Evolutionary conservation across 2,113 vertebrate genomes (phyloP).

Genomic region (Phyllostomus discolor): DNA sequence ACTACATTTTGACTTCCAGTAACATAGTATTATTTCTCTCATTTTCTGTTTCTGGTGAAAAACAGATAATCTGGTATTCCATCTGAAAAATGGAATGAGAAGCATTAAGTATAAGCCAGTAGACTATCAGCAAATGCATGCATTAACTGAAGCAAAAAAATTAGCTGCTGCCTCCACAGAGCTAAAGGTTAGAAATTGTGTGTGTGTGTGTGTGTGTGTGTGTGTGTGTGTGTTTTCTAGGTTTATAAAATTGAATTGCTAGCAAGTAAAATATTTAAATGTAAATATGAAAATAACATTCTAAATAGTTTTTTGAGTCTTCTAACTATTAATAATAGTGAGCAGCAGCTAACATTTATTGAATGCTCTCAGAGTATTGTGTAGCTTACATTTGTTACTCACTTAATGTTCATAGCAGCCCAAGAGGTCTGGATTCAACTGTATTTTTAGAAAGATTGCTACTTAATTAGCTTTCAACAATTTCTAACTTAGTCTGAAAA

Average conservation of each 20-base stretch:
- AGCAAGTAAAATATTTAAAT: constrained; percentile 25
- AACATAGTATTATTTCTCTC: constrained; percentile 37
- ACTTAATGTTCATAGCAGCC: background rate
- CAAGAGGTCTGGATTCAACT: background rate
- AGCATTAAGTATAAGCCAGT: constrained; percentile 85
- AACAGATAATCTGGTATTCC: constrained; percentile 81
- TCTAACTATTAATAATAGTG: background rate
- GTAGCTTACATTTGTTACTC: background rate
- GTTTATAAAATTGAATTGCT: constrained; percentile 32
- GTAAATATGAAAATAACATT: constrained; percentile 26
- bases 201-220: background rate
- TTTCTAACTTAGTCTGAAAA: constrained; percentile 36
- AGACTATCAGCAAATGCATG: constrained; percentile 84
- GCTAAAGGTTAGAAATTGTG: constrained; percentile 84
- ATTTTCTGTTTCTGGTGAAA: constrained; percentile 67
- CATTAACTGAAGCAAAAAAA: constrained; percentile 85
- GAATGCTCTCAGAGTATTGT: background rate
- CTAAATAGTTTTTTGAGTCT: background rate
- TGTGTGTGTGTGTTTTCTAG: background rate
- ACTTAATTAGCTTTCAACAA: constrained; percentile 18
- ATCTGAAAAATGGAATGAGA: constrained; percentile 81
- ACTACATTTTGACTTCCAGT: constrained; percentile 30
- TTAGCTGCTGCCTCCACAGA: constrained; percentile 81
- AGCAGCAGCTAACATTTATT: background rate
- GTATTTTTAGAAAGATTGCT: constrained; percentile 13